Conservation (phyloP, 2,797 vertebrate genomes). For the Silurus lanzhouensis region DNA sequence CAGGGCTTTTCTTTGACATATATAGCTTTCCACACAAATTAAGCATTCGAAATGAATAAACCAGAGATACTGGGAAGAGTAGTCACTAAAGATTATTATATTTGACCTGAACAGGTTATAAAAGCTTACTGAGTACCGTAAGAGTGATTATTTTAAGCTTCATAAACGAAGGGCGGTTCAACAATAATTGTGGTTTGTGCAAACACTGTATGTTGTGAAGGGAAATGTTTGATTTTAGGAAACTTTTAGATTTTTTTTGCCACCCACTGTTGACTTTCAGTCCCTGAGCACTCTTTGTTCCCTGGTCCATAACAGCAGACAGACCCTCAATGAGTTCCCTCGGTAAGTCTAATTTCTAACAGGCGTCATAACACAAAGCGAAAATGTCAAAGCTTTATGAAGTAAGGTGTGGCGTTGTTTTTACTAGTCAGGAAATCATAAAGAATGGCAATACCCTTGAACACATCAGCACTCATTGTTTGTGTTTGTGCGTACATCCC, state of each 20-base stretch:
- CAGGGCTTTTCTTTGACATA: neutral
- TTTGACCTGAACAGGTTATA: neutral
- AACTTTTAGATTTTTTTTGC: neutral
- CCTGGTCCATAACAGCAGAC: neutral
- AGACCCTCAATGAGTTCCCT: neutral
- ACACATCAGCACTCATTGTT: constrained; percentile 42
- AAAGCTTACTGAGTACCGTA: neutral
- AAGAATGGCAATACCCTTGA: constrained; percentile 51
- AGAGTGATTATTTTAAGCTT: neutral
- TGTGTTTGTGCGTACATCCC: constrained; percentile 20
- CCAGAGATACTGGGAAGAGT: neutral
- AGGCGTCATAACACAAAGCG: neutral
- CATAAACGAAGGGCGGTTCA: too few species aligned
- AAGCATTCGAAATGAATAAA: neutral
- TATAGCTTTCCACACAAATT: neutral
- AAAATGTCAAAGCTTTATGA: neutral
- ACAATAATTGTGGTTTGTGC: neutral
- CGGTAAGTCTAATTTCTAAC: constrained; percentile 6
- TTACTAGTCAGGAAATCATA: constrained; percentile 41
- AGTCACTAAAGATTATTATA: neutral
- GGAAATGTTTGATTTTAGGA: too few species aligned
- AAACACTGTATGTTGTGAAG: neutral
- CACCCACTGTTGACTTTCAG: neutral
- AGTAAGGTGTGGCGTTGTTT: constrained; percentile 12
- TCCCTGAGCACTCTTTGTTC: constrained; percentile 22